Conservation (phyloP, 2,113 vertebrate species). For the Cyanocitta stelleri region DNA sequence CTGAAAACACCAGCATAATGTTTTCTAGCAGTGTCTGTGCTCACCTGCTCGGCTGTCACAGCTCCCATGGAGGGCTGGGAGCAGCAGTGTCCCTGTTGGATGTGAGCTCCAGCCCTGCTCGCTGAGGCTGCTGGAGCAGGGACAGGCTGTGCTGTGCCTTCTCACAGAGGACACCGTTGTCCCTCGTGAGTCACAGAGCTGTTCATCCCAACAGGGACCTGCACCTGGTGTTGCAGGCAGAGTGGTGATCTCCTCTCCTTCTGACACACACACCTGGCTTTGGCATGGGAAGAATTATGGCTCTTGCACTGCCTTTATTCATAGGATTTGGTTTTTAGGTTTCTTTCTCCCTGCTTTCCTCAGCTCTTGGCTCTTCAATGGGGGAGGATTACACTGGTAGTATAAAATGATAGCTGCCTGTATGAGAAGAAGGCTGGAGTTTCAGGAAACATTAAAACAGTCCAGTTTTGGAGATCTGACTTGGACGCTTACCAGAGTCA, state of each 20-base stretch:
- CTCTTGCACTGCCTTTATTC: background rate
- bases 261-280: background rate
- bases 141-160: background rate
- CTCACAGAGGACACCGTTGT: accelerated
- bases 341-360: background rate
- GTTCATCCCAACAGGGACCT: background rate
- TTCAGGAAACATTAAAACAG: background rate
- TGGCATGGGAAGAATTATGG: background rate
- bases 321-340: background rate
- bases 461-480: background rate
- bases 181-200: background rate
- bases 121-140: accelerated
- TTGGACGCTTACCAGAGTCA: background rate
- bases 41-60: background rate
- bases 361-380: background rate
- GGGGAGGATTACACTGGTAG: background rate
- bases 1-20: accelerated
- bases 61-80: background rate
- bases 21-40: background rate
- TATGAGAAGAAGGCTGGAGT: background rate
- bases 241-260: background rate
- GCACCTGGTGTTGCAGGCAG: background rate
- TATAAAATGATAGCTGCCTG: background rate
- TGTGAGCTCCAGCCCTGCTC: background rate
- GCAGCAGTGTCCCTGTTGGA: background rate